phyloP scores from a whole-genome alignment of 2,888 invertebrate genomes.

The Lasioglossum morio region DNA sequence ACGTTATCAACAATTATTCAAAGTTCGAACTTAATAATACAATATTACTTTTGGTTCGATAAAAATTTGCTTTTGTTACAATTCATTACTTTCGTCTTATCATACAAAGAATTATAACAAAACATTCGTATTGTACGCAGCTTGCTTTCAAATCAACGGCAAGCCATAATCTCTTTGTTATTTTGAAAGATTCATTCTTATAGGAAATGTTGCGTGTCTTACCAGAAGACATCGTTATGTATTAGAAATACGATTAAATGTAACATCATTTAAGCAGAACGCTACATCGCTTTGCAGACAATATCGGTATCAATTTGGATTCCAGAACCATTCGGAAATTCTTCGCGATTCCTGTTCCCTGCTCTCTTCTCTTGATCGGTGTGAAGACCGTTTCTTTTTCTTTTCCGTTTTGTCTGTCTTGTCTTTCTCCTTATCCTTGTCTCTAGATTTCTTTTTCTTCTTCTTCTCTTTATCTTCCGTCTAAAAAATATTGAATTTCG shows the following conservation, averaged over 20 bases:
- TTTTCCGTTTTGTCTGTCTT: slow-evolving; percentile 84
- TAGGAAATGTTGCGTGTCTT: slow-evolving; percentile 33
- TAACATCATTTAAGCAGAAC: slow-evolving; percentile 20
- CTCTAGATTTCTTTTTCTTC: slow-evolving; percentile 85
- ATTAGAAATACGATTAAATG: slow-evolving; percentile 28
- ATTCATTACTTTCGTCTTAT: slow-evolving; percentile 33
- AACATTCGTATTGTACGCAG: slow-evolving; percentile 7
- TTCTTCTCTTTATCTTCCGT: slow-evolving; percentile 86
- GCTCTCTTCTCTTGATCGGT: slow-evolving; percentile 84
- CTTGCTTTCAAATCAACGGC: slow-evolving; percentile 23
- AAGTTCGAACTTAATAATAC: slow-evolving; percentile 47
- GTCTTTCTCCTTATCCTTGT: slow-evolving; percentile 85
- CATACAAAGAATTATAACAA: slow-evolving; percentile 36
- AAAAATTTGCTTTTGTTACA: slow-evolving; percentile 23
- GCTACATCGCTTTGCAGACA: slow-evolving; percentile 88
- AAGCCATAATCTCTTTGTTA: slow-evolving; percentile 33
- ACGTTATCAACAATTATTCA: slow-evolving; percentile 36
- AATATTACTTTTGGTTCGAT: slow-evolving; percentile 36
- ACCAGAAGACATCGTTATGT: slow-evolving; percentile 34
- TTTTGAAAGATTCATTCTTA: slow-evolving; percentile 31
- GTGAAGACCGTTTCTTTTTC: slow-evolving; percentile 83
- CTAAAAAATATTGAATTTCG: slow-evolving; percentile 68
- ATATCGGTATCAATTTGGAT: slow-evolving; percentile 86
- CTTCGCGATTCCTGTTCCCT: slow-evolving; percentile 86
- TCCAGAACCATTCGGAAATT: slow-evolving; percentile 87